These are phyloP conservation scores for Hyperoplus immaculatus DNA, from an alignment of 2,797 vertebrate genomes.

Conservation along the genomic window DNA sequence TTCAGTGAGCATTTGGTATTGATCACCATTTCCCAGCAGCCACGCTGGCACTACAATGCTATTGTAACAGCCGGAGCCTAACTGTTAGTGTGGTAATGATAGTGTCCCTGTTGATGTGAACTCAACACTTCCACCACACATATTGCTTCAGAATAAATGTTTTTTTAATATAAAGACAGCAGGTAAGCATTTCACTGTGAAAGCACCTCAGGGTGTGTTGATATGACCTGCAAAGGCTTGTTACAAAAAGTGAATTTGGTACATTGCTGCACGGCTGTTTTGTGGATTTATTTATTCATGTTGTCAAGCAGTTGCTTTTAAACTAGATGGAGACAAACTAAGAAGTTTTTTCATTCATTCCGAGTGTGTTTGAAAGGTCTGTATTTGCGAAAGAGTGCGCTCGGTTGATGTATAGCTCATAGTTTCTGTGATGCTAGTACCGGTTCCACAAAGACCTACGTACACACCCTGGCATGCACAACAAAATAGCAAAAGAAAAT, in stretches of 20 bases:
- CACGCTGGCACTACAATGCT: constrained; percentile 9
- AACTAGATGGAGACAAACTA: not conserved
- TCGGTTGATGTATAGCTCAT: not conserved
- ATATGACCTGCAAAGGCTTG: not conserved
- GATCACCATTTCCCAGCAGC: constrained; percentile 26
- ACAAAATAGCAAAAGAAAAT: not conserved
- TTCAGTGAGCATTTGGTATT: constrained; percentile 9
- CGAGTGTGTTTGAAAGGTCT: constrained; percentile 1
- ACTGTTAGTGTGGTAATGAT: not conserved
- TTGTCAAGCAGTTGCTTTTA: not conserved
- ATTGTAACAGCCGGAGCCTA: not conserved
- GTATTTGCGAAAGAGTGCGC: not conserved
- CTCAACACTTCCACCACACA: not conserved
- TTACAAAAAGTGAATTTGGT: not conserved
- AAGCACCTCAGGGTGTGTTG: not conserved
- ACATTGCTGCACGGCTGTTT: not conserved
- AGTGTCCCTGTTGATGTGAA: not conserved
- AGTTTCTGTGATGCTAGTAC: not conserved
- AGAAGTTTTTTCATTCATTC: not conserved
- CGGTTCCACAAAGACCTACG: constrained; percentile 9
- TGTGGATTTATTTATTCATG: too few relatives aligned
- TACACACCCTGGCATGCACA: not conserved
- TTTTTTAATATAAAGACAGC: not conserved
- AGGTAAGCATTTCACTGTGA: not conserved
- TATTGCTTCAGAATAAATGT: not conserved